Base-by-base conservation (phyloP, 2,797 vertebrate species). In the Dicrostonyx torquatus region DNA sequence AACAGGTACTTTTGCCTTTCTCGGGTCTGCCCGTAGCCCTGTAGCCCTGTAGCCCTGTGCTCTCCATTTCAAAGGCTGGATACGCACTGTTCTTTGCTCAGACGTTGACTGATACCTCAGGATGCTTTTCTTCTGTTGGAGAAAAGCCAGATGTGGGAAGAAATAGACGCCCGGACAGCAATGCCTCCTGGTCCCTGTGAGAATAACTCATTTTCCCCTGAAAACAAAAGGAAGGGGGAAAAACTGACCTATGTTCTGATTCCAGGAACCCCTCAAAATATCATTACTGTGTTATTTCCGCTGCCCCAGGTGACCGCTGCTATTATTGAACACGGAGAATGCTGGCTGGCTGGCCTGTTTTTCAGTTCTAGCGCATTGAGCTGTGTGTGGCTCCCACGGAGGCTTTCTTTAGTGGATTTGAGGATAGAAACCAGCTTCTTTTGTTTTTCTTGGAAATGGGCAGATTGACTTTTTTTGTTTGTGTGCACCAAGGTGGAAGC, bases 251-350 rank as follows among this genome's bases (percentile, higher is more conserved):
- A 40, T 97, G 95, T 97, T 96, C 97, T 95, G 93, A 95, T 97
- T 97, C 97, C 97, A 96, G 97, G 97, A 97, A 97, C 45, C 68
- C 86, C 96, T 97, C 88, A 95, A 94, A 94, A 94, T 96, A 96
- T 60, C 70, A 40, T 72, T 83, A 89, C 82, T 87, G 34, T 97
- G 88, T 88, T 96, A 88, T 91, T 98, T 76, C 95, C 98, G 93
- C 96, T 40, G 9, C 95, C 53, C 34, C 96, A 95, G 96, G 77
- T 95, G 94, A 45, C 58, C 43, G 37, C 93, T 87, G 94, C 90
- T 97, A 89, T 96, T 93, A 94, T 90, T 97, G 97, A 85, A 53
- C 89, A 85, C 93, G 48, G 73, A 0, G 50, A 86, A 60, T 72
- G 70, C 11, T 97, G 96, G 96, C 40, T 93, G 80, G 12, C 87